Percentiles rank a stretch among this genome's conserved stretches.
phyloP scores from a whole-genome alignment of 2,797 vertebrate species.

The Echiichthys vipera region DNA sequence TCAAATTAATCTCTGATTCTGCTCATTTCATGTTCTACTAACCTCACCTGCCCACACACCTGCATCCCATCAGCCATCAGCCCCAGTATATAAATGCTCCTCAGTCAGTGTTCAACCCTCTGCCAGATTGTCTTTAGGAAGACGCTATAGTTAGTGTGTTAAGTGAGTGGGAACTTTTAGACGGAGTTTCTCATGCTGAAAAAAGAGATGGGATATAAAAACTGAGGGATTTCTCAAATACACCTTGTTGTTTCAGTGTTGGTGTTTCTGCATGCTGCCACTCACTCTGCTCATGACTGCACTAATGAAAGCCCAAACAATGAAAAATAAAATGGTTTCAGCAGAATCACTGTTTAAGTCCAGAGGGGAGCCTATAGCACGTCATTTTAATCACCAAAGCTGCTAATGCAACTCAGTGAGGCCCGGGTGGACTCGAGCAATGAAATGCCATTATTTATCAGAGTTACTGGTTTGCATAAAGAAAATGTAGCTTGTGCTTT shows the following conservation, averaged over 20 bases:
- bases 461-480: no score
- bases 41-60: not conserved
- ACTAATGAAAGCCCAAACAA: no score
- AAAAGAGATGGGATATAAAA: conserved; percentile 4
- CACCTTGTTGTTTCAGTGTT: not conserved
- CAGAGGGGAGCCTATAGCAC: no score
- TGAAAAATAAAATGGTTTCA: not conserved
- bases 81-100: not conserved
- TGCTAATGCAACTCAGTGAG: no score
- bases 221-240: not conserved
- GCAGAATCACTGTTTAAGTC: not conserved
- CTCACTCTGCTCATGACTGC: not conserved
- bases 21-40: not conserved
- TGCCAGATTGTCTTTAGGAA: not conserved
- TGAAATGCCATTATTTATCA: no score
- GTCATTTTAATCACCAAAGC: no score
- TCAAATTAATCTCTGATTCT: not conserved
- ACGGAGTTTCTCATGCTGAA: not conserved
- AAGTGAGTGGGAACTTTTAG: not conserved
- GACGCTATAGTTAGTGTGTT: not conserved
- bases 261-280: not conserved
- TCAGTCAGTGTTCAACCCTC: not conserved
- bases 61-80: not conserved
- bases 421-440: no score
- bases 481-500: no score